Evolutionary conservation across 2,888 invertebrate species (phyloP).

Genomic region (Eristalinus sepulchralis): DNA sequence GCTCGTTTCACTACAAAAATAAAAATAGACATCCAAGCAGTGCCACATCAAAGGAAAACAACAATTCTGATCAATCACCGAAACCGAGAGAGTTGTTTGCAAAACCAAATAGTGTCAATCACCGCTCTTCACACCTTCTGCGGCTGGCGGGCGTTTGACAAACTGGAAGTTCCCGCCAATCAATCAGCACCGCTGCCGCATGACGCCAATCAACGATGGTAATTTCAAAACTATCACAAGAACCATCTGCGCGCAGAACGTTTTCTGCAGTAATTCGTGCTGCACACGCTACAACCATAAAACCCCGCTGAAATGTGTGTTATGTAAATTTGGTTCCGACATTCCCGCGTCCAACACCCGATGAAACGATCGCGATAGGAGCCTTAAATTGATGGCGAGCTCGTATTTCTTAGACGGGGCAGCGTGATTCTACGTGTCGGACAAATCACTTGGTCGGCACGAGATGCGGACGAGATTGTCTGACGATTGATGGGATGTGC

Average conservation of each 20-base stretch:
- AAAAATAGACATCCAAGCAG: no score
- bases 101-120: not conserved
- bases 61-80: not conserved
- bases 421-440: not conserved
- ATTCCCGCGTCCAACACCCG: not conserved
- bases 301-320: not conserved
- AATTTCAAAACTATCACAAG: not conserved
- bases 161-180: not conserved
- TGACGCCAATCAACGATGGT: not conserved
- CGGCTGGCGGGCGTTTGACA: not conserved
- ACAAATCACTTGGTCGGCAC: not conserved
- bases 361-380: not conserved
- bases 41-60: not conserved
- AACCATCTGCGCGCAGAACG: not conserved
- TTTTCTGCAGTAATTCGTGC: not conserved
- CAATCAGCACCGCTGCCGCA: not conserved
- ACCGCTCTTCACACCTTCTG: not conserved
- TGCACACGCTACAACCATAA: not conserved
- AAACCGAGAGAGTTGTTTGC: not conserved
- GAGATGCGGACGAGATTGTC: not conserved
- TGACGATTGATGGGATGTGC: not conserved
- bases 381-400: not conserved
- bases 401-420: not conserved
- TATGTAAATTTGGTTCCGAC: not conserved
- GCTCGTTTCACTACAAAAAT: no score